Conservation (phyloP, 1,140 invertebrate genomes). For the Drosophila aff. region DNA sequence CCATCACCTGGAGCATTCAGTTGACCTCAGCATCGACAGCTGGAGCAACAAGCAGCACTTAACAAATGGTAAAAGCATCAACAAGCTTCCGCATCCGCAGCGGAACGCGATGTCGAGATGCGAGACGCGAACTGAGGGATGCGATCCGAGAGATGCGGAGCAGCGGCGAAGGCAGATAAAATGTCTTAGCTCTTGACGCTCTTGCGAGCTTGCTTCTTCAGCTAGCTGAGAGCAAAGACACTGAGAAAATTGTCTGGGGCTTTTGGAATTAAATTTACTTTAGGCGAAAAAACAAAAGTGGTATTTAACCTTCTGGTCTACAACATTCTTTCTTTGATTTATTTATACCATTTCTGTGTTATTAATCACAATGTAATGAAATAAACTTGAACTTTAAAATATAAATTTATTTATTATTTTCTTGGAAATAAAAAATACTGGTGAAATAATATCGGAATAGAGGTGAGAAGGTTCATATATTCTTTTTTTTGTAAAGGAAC, state of each 20-base stretch:
- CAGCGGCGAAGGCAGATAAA: constrained; percentile 66
- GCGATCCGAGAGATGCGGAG: constrained; percentile 18
- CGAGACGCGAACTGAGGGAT: constrained; percentile 4
- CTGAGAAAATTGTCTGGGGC: background rate
- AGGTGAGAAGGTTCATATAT: too few relatives aligned
- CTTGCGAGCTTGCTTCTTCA: constrained; percentile 16
- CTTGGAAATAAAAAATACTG: too few relatives aligned
- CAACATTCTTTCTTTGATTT: too few relatives aligned
- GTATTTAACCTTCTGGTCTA: too few relatives aligned
- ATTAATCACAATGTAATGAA: too few relatives aligned
- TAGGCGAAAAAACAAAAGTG: too few relatives aligned
- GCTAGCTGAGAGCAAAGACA: constrained; percentile 11
- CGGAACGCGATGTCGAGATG: constrained; percentile 64
- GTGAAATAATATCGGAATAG: too few relatives aligned
- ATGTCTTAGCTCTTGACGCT: constrained; percentile 69
- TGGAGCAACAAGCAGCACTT: constrained; percentile 83
- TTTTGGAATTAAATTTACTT: too few relatives aligned
- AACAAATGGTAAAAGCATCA: constrained; percentile 84
- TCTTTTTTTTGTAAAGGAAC: too few relatives aligned
- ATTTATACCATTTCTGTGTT: background rate
- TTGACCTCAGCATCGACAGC: constrained; percentile 81
- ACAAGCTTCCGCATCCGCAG: constrained; percentile 82
- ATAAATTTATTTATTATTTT: too few relatives aligned
- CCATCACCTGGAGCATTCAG: constrained; percentile 68
- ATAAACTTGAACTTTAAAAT: too few relatives aligned